Conservation (phyloP, 2,113 vertebrate genomes). For the Arvicanthis niloticus region DNA sequence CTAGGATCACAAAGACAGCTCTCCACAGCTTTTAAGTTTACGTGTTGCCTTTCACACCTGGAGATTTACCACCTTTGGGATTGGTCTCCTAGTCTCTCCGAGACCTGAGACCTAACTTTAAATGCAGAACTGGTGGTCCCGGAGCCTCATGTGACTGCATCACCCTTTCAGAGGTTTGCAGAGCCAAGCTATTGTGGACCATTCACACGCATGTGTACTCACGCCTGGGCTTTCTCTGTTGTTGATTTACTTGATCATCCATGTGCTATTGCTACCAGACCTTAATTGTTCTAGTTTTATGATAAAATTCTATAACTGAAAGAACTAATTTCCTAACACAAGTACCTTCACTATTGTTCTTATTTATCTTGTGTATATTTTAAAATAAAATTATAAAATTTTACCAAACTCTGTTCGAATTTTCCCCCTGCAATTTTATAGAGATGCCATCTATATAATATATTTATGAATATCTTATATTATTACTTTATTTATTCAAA, state of each 20-base stretch:
- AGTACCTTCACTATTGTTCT: background rate
- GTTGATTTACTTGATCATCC: background rate
- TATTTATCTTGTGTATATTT: background rate
- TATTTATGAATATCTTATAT: background rate
- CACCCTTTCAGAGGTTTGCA: background rate
- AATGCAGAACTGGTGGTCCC: background rate
- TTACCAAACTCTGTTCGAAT: background rate
- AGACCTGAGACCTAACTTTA: background rate
- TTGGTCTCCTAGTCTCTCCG: background rate
- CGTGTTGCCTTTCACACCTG: background rate
- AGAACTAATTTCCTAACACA: background rate
- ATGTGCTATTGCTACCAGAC: background rate
- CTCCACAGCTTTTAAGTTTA: background rate
- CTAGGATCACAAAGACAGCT: background rate
- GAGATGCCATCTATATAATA: background rate
- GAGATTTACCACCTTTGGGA: background rate
- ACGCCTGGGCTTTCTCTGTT: background rate
- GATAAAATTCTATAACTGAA: background rate
- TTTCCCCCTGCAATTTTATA: slow-evolving; percentile 5
- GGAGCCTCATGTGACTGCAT: background rate
- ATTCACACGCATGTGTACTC: background rate
- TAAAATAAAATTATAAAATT: background rate
- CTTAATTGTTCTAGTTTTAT: background rate
- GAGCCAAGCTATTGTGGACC: background rate
- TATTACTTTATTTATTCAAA: background rate